Evolutionary conservation across 2,797 vertebrate species (phyloP).

Genomic region (Pampus argenteus): DNA sequence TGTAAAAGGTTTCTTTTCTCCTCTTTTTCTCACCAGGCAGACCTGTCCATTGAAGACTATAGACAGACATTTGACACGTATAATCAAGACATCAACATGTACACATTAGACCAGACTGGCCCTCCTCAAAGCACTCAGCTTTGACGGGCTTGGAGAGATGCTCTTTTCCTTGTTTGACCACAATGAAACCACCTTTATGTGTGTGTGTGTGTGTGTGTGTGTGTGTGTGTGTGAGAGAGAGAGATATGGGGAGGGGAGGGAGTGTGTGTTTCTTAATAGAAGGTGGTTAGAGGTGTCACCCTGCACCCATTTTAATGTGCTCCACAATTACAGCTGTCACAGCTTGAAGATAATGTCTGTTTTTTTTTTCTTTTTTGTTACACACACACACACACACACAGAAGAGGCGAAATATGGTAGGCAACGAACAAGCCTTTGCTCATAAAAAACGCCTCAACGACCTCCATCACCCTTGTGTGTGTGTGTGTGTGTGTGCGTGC

Average conservation of each 20-base stretch:
- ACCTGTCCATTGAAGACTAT: constrained; percentile 46
- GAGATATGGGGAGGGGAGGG: constrained; percentile 54
- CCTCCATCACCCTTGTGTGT: constrained; percentile 74
- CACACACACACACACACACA: constrained; percentile 32
- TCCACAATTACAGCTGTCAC: constrained; percentile 89
- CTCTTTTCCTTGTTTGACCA: constrained; percentile 80
- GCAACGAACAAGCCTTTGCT: constrained; percentile 72
- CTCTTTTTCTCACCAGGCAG: constrained; percentile 27
- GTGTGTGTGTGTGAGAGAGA: constrained; percentile 2
- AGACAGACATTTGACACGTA: constrained; percentile 71
- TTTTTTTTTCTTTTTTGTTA: constrained; percentile 59
- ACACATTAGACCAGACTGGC: constrained; percentile 70
- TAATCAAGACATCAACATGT: constrained; percentile 84
- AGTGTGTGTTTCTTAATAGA: constrained; percentile 80
- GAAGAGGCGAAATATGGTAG: constrained; percentile 79
- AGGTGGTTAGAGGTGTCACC: constrained; percentile 85
- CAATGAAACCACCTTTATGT: constrained; percentile 73
- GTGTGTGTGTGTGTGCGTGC: constrained; percentile 29
- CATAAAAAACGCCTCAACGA: constrained; percentile 88
- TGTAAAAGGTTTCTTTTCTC: constrained; percentile 20
- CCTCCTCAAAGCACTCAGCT: constrained; percentile 76
- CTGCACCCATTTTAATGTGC: constrained; percentile 87
- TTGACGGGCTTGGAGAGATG: constrained; percentile 65
- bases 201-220: constrained; percentile 26
- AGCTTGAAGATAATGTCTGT: constrained; percentile 80